Evolutionary conservation across 2,113 vertebrate genomes (phyloP).

Genomic region (Cygnus atratus): DNA sequence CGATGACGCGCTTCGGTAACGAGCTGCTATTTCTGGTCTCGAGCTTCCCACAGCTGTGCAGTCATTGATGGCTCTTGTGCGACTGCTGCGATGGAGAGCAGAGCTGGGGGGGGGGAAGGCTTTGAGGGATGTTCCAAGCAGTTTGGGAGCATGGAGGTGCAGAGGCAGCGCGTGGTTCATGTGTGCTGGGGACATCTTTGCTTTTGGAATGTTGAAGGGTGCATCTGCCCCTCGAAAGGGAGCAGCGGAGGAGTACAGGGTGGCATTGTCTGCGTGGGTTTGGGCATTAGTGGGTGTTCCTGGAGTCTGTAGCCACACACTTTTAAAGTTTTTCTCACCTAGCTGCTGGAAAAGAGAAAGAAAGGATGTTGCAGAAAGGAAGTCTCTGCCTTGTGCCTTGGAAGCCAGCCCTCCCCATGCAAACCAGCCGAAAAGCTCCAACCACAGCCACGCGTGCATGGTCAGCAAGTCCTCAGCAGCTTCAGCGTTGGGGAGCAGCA

Average conservation of each 20-base stretch:
- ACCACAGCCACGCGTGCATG: fast-evolving
- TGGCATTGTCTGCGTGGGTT: neutral
- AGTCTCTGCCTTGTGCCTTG: neutral
- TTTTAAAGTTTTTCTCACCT: neutral
- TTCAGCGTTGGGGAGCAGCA: neutral
- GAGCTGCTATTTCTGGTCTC: neutral
- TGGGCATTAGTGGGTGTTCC: neutral
- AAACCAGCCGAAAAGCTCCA: neutral
- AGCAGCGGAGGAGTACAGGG: neutral
- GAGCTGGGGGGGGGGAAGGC: fast-evolving
- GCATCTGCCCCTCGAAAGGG: neutral
- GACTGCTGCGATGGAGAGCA: neutral
- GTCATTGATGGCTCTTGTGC: neutral
- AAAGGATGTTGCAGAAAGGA: neutral
- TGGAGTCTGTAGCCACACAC: neutral
- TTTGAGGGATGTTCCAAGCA: neutral
- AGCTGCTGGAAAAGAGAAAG: neutral
- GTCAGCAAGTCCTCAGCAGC: neutral
- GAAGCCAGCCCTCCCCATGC: neutral
- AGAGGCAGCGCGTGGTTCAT: fast-evolving
- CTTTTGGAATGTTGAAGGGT: neutral
- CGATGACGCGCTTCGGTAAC: neutral
- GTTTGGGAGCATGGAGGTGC: neutral
- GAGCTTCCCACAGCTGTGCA: neutral
- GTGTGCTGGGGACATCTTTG: neutral